Conservation (phyloP, 2,113 vertebrate genomes). For the Gymnarchus niloticus region DNA sequence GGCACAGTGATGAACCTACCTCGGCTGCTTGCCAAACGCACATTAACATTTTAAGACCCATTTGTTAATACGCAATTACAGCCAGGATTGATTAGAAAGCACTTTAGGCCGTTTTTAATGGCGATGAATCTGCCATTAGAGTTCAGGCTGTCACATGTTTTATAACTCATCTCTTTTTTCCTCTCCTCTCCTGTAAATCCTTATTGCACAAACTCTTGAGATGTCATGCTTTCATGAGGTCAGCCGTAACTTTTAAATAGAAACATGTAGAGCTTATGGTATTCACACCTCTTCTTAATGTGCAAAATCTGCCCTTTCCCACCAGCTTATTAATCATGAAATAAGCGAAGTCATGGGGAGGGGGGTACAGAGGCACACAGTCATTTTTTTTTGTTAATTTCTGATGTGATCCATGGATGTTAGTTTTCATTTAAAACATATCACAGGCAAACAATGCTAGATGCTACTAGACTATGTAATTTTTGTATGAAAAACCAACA, state of each 20-base stretch:
- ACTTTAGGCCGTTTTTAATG: slow-evolving; percentile 34
- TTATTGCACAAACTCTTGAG: not conserved
- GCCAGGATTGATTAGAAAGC: slow-evolving; percentile 38
- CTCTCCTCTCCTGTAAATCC: not conserved
- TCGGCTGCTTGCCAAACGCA: slow-evolving; percentile 29
- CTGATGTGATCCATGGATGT: not conserved
- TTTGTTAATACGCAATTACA: slow-evolving; percentile 44
- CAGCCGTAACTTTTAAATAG: slow-evolving; percentile 13
- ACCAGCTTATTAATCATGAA: not conserved
- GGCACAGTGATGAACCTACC: slow-evolving; percentile 19
- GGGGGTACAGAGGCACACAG: too few relatives aligned
- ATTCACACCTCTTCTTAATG: slow-evolving; percentile 4
- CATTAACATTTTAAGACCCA: slow-evolving; percentile 39
- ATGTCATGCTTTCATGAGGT: not conserved
- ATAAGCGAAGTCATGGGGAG: not conserved
- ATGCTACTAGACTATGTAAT: not conserved
- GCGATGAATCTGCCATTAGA: slow-evolving; percentile 28
- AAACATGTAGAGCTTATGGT: slow-evolving; percentile 6
- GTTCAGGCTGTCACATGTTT: slow-evolving; percentile 31
- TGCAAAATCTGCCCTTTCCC: slow-evolving; percentile 15
- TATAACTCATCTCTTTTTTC: slow-evolving; percentile 23
- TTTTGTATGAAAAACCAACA: not conserved
- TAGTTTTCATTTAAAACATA: not conserved
- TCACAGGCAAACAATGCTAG: not conserved
- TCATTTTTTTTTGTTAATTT: not conserved